Evolutionary conservation across 2,888 invertebrate genomes (phyloP), one percentile per base, ranked within the genome.

Genomic region (Ochropleura leucogaster): DNA sequence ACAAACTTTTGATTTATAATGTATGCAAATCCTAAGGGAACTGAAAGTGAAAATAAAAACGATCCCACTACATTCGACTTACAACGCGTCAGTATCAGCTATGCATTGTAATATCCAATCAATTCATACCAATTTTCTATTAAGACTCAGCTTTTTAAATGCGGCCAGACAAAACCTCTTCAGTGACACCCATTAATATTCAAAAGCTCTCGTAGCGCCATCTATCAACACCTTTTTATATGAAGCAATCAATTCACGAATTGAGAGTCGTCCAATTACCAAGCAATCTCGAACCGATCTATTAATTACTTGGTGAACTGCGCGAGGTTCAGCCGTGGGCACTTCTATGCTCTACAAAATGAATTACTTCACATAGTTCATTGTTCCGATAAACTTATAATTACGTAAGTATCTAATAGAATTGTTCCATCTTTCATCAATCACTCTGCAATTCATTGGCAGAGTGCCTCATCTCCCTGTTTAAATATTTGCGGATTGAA

Each of bases 181-280:
- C 87, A 90, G 87, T 84, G 85, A 86, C 84, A 71, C 59, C 90
- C 89, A 93, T 94, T 94, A 93, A 93, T 93, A 94, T 94, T 95
- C 91, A 94, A 93, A 91, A 89, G 92, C 90, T 80, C 92, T 92
- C 85, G 87, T 85, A 88, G 89, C 88, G 88, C 88, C 89, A 88
- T 90, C 88, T 89, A 90, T 90, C 91, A 90, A 90, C 92, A 92
- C 92, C 91, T 93, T 93, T 92, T 90, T 88, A 87, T 86, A 88
- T 88, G 88, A 88, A 89, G 89, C 91, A 91, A 93, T 91, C 93
- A 91, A 91, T 92, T 89, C 91, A 89, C 85, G 89, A 85, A 91
- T 92, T 88, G 89, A 94, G 93, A 89, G 92, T 89, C 92, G 90
- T 94, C 92, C 94, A 95, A 95, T 95, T 95, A 95, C 90, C 87